Percentiles rank a stretch among this genome's conserved stretches.
Evolutionary conservation across 2,113 vertebrate genomes (phyloP).

Genomic region (Oryzias celebensis): DNA sequence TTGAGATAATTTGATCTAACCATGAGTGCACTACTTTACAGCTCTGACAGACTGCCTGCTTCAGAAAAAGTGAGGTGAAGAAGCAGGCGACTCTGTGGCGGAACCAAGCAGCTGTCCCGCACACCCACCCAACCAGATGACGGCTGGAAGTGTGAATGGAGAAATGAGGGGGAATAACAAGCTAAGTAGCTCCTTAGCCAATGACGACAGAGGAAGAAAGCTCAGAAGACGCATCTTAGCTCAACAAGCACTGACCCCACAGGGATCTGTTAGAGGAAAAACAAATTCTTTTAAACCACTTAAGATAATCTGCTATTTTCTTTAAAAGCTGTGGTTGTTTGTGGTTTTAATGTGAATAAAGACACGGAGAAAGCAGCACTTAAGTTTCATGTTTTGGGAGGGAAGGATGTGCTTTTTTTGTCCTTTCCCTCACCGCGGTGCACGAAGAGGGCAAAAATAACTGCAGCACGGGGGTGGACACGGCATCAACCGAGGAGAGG

Average conservation of each 20-base stretch:
- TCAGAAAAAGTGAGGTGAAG: conserved; percentile 29
- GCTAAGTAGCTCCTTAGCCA: conserved; percentile 29
- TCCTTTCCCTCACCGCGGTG: conserved; percentile 27
- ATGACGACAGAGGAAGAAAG: conserved; percentile 34
- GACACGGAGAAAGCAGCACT: conserved; percentile 8
- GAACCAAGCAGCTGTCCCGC: conserved; percentile 49
- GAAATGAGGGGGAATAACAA: conserved; percentile 45
- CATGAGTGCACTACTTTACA: conserved; percentile 31
- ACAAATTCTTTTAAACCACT: conserved; percentile 39
- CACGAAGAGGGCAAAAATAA: conserved; percentile 58
- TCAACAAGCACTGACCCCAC: conserved; percentile 45
- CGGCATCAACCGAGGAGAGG: conserved; percentile 51
- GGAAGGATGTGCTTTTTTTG: conserved; percentile 25
- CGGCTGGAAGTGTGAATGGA: conserved; percentile 55
- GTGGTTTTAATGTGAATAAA: not conserved
- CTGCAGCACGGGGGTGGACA: conserved; percentile 51
- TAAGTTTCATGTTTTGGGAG: conserved; percentile 12
- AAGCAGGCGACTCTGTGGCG: conserved; percentile 21
- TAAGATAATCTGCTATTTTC: too few relatives aligned
- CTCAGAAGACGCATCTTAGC: conserved; percentile 22
- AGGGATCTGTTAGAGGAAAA: conserved; percentile 11
- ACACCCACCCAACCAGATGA: conserved; percentile 52
- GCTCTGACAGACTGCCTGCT: conserved; percentile 33
- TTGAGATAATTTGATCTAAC: not conserved
- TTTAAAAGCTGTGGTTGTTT: too few relatives aligned